Base-by-base conservation (phyloP, 2,797 vertebrate species). In the Zalophus californianus region DNA sequence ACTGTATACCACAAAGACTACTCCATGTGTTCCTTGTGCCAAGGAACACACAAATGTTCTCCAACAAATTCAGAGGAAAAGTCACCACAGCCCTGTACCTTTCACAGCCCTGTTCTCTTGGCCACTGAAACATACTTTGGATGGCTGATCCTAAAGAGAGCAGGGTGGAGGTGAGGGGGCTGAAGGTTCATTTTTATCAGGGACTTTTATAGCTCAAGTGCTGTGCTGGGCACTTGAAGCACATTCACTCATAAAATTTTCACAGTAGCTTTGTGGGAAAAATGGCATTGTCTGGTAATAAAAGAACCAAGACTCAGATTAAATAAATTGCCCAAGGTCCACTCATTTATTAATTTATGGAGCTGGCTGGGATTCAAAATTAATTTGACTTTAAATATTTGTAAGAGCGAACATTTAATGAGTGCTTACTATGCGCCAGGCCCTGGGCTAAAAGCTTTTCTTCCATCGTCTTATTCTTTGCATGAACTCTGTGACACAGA, bases 21-120 rank as follows among this genome's bases (percentile, higher is more conserved):
- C 96, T 96, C 78, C 95, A 32, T 98, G 96, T 98, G 97, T 98
- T 98, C 96, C 82, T 88, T 32, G 48, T 94, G 98, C 98, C 98
- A 99, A 93, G 56, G 89, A 98, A 98, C 98, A 98, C 83, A 97
- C 66, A 75, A 96, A 73, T 56, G 62, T 95, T 84, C 84, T 98
- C 97, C 94, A 97, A 21, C 41, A 93, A 95, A 97, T 97, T 97
- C 90, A 90, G 92, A 97, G 97, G 87, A 98, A 97, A 98, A 97
- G 95, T 98, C 97, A 86, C 96, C 68, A 75, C 84, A 97, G 92
- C 90, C 91, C 38, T 91, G 96, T 96, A 68, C 78, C 96, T 97
- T 96, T 97, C 94, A 91, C 66, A 96, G 97, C 96, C 97, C 96
- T 83, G 50, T 97, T 98, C 94, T 98, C 97, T 95, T 96, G 23